Conservation (phyloP, 37 sponge, comb jelly and placozoan genomes). For the Ianthella basta region DNA sequence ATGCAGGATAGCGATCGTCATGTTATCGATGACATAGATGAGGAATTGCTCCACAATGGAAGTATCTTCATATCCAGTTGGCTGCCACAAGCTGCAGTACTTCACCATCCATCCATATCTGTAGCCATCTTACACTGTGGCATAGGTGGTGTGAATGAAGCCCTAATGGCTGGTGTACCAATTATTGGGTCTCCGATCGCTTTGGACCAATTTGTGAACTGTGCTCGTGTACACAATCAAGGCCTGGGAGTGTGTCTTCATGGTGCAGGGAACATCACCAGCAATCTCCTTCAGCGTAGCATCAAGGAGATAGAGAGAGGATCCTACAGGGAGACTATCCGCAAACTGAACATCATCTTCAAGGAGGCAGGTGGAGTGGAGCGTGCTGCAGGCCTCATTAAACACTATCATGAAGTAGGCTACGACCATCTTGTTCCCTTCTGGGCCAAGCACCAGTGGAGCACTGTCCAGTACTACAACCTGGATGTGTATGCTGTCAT, state of each 20-base stretch:
- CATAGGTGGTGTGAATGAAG: constrained; percentile 40
- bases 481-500: constrained; percentile 22
- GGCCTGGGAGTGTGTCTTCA: constrained; percentile 18
- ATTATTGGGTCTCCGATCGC: constrained; percentile 22
- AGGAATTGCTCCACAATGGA: neutral
- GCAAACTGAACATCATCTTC: neutral
- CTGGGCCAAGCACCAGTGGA: constrained; percentile 16
- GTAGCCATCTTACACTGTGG: constrained; percentile 45
- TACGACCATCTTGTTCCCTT: constrained; percentile 10
- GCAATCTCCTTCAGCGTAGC: neutral
- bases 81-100: constrained; percentile 32
- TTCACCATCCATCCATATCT: constrained; percentile 16
- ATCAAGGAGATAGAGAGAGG: neutral
- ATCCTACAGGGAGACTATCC: neutral
- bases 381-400: neutral
- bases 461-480: constrained; percentile 18
- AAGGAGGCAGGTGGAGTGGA: neutral
- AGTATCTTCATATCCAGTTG: constrained; percentile 3
- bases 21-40: constrained; percentile 23
- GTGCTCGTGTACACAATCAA: neutral
- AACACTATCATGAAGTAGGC: constrained; percentile 11
- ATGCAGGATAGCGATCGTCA: neutral
- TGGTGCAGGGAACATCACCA: neutral
- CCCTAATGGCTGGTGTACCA: constrained; percentile 22
- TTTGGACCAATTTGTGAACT: constrained; percentile 27